Percentiles rank a stretch among this genome's conserved stretches.
Evolutionary conservation across 1,140 invertebrate species (phyloP).

Genomic region (Drosophila cardini): DNA sequence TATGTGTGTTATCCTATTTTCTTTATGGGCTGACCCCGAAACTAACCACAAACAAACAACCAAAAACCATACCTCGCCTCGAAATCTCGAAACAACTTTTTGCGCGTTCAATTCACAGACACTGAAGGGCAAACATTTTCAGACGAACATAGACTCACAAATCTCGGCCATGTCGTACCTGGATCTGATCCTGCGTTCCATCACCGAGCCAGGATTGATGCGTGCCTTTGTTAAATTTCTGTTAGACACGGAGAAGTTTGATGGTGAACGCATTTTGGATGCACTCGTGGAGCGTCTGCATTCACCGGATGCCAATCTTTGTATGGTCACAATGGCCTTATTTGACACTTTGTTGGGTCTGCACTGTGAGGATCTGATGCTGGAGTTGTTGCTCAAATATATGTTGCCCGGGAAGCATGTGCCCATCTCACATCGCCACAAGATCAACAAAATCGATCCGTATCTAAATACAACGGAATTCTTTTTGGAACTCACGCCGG

Average conservation of each 20-base stretch:
- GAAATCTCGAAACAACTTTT: constrained; percentile 84
- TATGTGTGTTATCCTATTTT: constrained; percentile 54
- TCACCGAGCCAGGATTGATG: constrained; percentile 93
- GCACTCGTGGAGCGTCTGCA: constrained; percentile 91
- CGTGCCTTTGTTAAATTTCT: constrained; percentile 94
- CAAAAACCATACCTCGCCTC: constrained; percentile 66
- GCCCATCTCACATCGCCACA: constrained; percentile 92
- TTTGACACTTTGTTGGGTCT: constrained; percentile 96
- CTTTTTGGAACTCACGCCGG: constrained; percentile 92
- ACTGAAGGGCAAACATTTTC: constrained; percentile 86
- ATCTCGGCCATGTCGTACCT: constrained; percentile 96
- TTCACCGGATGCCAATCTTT: constrained; percentile 89
- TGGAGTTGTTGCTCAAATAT: constrained; percentile 95
- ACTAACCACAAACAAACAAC: constrained; percentile 65
- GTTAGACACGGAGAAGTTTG: constrained; percentile 92
- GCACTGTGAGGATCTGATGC: constrained; percentile 98
- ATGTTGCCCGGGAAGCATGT: constrained; percentile 95
- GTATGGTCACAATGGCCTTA: constrained; percentile 94
- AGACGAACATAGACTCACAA: constrained; percentile 93
- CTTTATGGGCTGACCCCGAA: constrained; percentile 52
- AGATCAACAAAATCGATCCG: constrained; percentile 91
- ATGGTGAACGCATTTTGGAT: constrained; percentile 91
- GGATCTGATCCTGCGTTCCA: constrained; percentile 94
- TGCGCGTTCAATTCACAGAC: constrained; percentile 81
- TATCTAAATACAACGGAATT: constrained; percentile 93